Evolutionary conservation across 2,888 invertebrate genomes (phyloP).

Genomic region (Loripinus fragilis): DNA sequence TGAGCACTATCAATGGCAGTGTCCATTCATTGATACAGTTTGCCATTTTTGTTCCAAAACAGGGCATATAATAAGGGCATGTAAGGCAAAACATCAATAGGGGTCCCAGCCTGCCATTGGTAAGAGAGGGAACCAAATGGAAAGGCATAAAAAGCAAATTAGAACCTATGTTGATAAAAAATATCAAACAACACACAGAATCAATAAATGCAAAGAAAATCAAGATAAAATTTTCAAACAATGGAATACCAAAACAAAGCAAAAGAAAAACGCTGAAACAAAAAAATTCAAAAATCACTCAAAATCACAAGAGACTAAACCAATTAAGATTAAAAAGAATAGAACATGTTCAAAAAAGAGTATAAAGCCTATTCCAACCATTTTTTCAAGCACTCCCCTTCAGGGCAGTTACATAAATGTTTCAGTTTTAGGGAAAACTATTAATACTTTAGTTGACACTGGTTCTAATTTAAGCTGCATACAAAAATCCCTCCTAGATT

Average conservation of each 20-base stretch:
- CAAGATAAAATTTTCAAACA: not conserved
- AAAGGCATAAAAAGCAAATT: constrained; percentile 20
- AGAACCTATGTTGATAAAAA: not conserved
- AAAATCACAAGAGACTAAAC: not conserved
- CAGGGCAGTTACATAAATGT: constrained; percentile 18
- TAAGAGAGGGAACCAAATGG: constrained; percentile 35
- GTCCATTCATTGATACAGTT: not conserved
- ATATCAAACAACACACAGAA: not conserved
- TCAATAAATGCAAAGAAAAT: not conserved
- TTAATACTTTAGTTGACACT: constrained; percentile 19
- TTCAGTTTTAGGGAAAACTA: not conserved
- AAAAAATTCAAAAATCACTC: not conserved
- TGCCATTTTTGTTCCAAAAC: constrained; percentile 15
- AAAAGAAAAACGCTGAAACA: not conserved
- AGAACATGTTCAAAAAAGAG: not conserved
- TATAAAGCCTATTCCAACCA: not conserved
- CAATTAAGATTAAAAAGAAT: not conserved
- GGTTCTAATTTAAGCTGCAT: constrained; percentile 31
- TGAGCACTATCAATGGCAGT: not conserved
- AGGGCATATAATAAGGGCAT: constrained; percentile 22
- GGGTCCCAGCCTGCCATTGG: constrained; percentile 29
- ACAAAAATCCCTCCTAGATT: constrained; percentile 29
- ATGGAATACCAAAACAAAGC: not conserved
- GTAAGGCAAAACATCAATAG: constrained; percentile 10
- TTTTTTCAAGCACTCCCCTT: not conserved